Evolutionary conservation across 2,797 vertebrate species (phyloP), one percentile per base, ranked within the genome.

Genomic region (Aplochiton taeniatus): DNA sequence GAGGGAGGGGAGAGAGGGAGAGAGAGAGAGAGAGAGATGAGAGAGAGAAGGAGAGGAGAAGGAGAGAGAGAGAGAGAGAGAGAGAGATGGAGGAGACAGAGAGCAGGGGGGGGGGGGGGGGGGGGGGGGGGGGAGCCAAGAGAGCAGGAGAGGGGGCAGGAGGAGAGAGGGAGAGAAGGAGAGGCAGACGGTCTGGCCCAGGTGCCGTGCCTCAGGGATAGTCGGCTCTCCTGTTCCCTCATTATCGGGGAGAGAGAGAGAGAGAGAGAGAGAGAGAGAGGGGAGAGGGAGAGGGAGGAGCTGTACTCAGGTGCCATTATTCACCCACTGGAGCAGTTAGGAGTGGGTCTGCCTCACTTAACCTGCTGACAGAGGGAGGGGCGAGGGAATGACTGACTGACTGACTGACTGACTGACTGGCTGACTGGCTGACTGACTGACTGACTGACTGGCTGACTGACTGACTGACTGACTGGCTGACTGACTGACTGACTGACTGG

Each of bases 131-230:
- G 18, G 3, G n/a, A 3, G 12, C n/a, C n/a, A n/a, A n/a, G n/a
- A n/a, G n/a, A 47, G 59, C 12, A 14, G 1, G 53, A 52, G 70
- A 45, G 44, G 57, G 54, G 60, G 57, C 9, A 47, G 48, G 66
- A 63, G 58, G 59, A 58, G 51, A 31, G 3, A 17, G 4, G 12
- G 55, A 48, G 61, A 68, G 72, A 74, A 66, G 43, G 70, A 52
- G 67, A 58, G 80, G 67, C 78, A 78, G 75, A 70, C 80, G 74
- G 80, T 70, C 70, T 79, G 49, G 79, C 83, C 88, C 88, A 89
- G 88, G 88, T 90, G 90, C 83, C 74, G 72, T 52, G 87, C 90
- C 89, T 87, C 76, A 8, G 87, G 89, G 88, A 86, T 82, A 75
- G 61, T 85, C 79, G 81, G 80, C 87, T 87, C 82, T 73, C 84